These are phyloP conservation scores for Erebia palarica DNA, from an alignment of 2,888 invertebrate genomes.

Conservation along the genomic window DNA sequence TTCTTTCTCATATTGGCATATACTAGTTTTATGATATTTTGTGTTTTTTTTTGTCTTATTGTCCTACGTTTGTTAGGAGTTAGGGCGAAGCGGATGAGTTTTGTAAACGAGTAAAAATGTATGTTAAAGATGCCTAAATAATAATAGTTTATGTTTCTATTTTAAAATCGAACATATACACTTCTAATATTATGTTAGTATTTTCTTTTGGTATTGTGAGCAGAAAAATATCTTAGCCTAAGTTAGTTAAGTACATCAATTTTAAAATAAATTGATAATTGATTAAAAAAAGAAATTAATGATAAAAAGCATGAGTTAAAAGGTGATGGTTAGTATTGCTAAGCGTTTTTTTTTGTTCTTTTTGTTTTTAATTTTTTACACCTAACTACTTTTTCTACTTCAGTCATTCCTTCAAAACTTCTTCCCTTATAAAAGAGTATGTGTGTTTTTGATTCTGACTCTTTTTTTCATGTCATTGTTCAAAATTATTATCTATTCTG, in stretches of 20 bases:
- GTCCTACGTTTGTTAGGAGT: conserved; percentile 67
- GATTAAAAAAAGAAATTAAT: conserved; percentile 16
- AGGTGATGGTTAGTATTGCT: conserved; percentile 41
- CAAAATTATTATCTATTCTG: conserved; percentile 45
- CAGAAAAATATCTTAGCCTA: conserved; percentile 37
- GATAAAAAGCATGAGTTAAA: conserved; percentile 34
- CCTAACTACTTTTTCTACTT: conserved; percentile 30
- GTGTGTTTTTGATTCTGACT: conserved; percentile 20
- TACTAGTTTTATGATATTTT: conserved; percentile 6
- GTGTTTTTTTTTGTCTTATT: conserved; percentile 11
- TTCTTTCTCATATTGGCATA: background rate
- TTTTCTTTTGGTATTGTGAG: conserved; percentile 37
- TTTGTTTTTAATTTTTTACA: conserved; percentile 19
- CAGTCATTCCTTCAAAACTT: conserved; percentile 38
- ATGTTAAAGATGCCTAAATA: conserved; percentile 37
- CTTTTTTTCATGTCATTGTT: conserved; percentile 33
- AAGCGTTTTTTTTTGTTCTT: conserved; percentile 36
- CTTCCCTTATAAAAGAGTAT: conserved; percentile 2
- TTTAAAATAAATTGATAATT: conserved; percentile 13
- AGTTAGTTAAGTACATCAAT: conserved; percentile 34
- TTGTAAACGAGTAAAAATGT: conserved; percentile 44
- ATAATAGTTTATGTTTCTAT: conserved; percentile 19
- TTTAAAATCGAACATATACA: conserved; percentile 26
- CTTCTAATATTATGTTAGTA: conserved; percentile 17
- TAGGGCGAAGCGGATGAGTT: conserved; percentile 81